A percentile compares a stretch with the other conserved stretches of the same genome.
These are phyloP conservation scores for Myotis myotis DNA, from an alignment of 2,797 vertebrate species.

Conservation along the genomic window DNA sequence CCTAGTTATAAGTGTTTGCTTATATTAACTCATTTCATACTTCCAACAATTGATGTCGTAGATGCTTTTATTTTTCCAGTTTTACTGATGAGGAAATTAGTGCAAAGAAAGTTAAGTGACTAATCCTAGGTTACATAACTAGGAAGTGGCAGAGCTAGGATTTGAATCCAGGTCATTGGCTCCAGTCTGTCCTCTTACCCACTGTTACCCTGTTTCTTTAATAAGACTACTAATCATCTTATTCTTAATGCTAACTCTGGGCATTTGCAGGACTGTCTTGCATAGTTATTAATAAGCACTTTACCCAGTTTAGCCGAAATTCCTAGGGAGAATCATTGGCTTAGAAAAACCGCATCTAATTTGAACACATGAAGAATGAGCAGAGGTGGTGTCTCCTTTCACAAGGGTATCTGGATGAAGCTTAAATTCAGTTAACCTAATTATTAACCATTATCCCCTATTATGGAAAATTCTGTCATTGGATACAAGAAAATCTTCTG, in stretches of 20 bases:
- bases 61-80: background rate
- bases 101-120: background rate
- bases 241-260: background rate
- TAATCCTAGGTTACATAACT: background rate
- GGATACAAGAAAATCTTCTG: constrained; percentile 53
- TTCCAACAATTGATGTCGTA: background rate
- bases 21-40: background rate
- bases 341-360: constrained; percentile 27
- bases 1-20: background rate
- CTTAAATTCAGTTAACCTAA: constrained; percentile 29
- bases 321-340: background rate
- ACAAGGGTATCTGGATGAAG: background rate
- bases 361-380: background rate
- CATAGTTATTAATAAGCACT: background rate
- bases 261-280: background rate
- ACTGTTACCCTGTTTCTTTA: background rate
- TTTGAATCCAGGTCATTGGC: background rate
- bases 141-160: background rate
- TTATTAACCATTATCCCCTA: constrained; percentile 40
- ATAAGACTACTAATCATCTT: background rate
- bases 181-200: background rate
- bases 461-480: constrained; percentile 45
- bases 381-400: constrained; percentile 13
- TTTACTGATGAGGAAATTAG: constrained; percentile 16
- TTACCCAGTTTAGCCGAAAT: background rate